Conservation (phyloP, 1,140 invertebrate species). For the Probaryconus sp. region DNA sequence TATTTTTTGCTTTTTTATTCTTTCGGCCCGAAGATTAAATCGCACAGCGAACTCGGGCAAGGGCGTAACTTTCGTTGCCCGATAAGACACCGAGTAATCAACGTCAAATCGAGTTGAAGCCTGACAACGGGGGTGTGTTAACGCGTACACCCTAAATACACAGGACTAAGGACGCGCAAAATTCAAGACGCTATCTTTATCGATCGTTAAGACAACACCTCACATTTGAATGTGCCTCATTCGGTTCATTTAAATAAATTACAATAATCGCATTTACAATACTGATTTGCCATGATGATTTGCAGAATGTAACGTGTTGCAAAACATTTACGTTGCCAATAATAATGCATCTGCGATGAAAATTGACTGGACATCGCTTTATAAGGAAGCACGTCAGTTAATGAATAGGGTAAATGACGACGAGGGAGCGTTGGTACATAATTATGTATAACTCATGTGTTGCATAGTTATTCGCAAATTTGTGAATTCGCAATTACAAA, state of each 20-base stretch:
- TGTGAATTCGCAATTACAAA: no score
- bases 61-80: slow-evolving; percentile 61
- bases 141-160: slow-evolving; percentile 61
- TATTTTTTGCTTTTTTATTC: not conserved
- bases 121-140: slow-evolving; percentile 60
- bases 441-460: no score
- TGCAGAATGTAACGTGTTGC: slow-evolving; percentile 24
- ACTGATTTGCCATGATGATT: slow-evolving; percentile 43
- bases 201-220: slow-evolving; percentile 56
- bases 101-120: slow-evolving; percentile 63
- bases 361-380: no score
- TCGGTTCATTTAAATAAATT: slow-evolving; percentile 57
- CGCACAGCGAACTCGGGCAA: slow-evolving; percentile 55
- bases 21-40: slow-evolving; percentile 60
- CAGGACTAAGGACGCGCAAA: slow-evolving; percentile 55
- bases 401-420: no score
- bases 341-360: not conserved
- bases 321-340: slow-evolving; percentile 32
- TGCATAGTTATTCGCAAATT: no score
- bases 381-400: no score
- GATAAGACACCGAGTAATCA: slow-evolving; percentile 63
- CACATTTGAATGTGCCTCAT: slow-evolving; percentile 55
- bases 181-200: slow-evolving; percentile 62
- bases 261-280: slow-evolving; percentile 56
- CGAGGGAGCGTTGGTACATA: no score